Evolutionary conservation across 2,113 vertebrate species (phyloP), one percentile per base, ranked within the genome.

Genomic region (Cyrtonyx montezumae): DNA sequence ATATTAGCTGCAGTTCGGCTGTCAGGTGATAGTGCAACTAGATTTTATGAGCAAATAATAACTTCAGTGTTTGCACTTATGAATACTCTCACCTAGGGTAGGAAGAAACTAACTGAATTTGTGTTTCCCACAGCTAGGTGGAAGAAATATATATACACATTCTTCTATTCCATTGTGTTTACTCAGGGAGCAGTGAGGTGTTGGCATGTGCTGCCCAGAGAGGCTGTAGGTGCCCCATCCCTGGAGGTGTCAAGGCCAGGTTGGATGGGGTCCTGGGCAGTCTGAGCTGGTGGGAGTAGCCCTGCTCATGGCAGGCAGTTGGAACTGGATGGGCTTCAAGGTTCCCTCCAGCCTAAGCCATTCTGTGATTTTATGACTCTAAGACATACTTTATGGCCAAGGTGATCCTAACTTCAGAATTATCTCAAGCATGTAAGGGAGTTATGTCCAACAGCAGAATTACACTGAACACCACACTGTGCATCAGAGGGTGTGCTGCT

Each of bases 101-200:
- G 42, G 74, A 92, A 83, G 22, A 74, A 82, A 92, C 87, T 84
- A 95, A 79, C 26, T 56, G 61, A 79, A 36, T 53, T 66, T 69
- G 59, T 79, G 66, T 86, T 90, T 84, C 42, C 19, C 48, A 42
- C 37, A 51, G 69, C 18, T 17, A 36, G 26, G 32, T 53, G 70
- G 20, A 20, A 58, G 73, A 87, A 87, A 93, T 58, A 81, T 13
- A 71, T 9, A 22, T 19, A 11, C 49, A 13, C 5, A n/a, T n/a
- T 84, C 66, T 84, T 84, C 62, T 51, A 62, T 49, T 59, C 40
- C 26, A n/a, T 7, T 74, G 34, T 53, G 51, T 53, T 53, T 53
- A 53, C 25, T 15, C 49, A 51, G 49, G 15, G 49, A 25, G 25
- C 25, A 51, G 25, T 4, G 25, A 51, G 25, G 49, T 16, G 25